Base-by-base conservation (phyloP, 1,140 invertebrate genomes). In the Zaprionus lachaisei region DNA sequence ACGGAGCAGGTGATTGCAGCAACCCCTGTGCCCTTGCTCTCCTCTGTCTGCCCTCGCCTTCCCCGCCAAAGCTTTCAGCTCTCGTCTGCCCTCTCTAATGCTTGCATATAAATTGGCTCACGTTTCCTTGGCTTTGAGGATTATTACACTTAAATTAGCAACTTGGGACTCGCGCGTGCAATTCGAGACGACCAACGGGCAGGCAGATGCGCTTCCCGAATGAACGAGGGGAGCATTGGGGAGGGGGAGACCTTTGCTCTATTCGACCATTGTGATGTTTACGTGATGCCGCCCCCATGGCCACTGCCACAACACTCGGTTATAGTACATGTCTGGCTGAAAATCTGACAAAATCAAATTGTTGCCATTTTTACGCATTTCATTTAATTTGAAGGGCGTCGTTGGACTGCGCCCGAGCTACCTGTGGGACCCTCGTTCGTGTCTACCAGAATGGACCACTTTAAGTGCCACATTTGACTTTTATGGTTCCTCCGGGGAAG, bases 61-160 rank as follows among this genome's bases (percentile, higher is more conserved):
- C 66, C n/a, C 51, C 38, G 26, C 60, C 54, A 14, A 37, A 55
- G 51, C 62, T 55, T 20, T 15, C 9, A 54, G 22, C 58, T 51
- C 71, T 47, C n/a, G 54, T 74, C 76, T 83, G 71, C 63, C 75
- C 71, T 79, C 69, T 81, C 69, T 81, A 80, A 90, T 90, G 86
- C 81, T 57, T 91, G 85, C 85, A 90, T 90, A 90, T 90, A 90
- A 90, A 90, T 90, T 90, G 85, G 85, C 85, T 91, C 85, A 90
- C 85, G 85, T 90, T 86, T 85, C 79, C 82, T 72, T 90, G 86
- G 86, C 85, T 90, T 90, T 91, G 85, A 91, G 85, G 86, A 91
- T 90, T 90, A 90, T 90, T 90, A 90, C 85, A 90, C 85, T 91
- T 85, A 90, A 90, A 90, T 90, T 90, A 90, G 85, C 85, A 90